phyloP scores from a whole-genome alignment of 2,113 vertebrate genomes.

The Mugil cephalus region DNA sequence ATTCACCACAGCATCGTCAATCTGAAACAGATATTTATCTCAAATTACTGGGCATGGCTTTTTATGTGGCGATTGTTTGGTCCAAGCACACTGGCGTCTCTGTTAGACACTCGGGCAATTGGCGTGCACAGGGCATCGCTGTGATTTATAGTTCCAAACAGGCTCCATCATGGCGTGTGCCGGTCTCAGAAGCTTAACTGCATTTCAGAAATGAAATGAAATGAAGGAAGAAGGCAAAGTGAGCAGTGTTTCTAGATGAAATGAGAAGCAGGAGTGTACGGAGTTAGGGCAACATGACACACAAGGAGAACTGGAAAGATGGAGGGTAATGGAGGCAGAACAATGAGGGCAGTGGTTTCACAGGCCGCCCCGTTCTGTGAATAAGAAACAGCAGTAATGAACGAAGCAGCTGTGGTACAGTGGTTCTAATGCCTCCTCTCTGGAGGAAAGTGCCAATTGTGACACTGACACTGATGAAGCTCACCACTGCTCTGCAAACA shows the following conservation, averaged over 20 bases:
- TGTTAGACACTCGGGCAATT: slow-evolving; percentile 1
- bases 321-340: slow-evolving; percentile 14
- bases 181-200: slow-evolving; percentile 24
- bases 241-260: slow-evolving; percentile 19
- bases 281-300: slow-evolving; percentile 14
- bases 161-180: slow-evolving; percentile 7
- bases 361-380: slow-evolving; percentile 37
- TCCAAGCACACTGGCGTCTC: slow-evolving; percentile 2
- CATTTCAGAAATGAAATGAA: slow-evolving; percentile 45
- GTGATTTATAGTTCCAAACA: slow-evolving; percentile 42
- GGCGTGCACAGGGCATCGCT: slow-evolving; percentile 11
- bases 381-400: slow-evolving; percentile 58
- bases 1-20: neutral
- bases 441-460: slow-evolving; percentile 69
- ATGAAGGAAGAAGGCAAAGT: slow-evolving; percentile 22
- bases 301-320: slow-evolving; percentile 20
- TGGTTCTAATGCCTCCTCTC: slow-evolving; percentile 49
- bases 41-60: neutral
- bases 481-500: slow-evolving; percentile 2
- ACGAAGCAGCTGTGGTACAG: slow-evolving; percentile 23
- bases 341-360: slow-evolving; percentile 11
- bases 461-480: slow-evolving; percentile 56
- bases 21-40: slow-evolving; percentile 1
- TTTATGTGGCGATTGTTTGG: neutral
- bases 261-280: slow-evolving; percentile 14